Percentiles rank a stretch among this genome's conserved stretches.
Conservation (phyloP, 2,113 vertebrate genomes). For the Xiphias gladius region DNA sequence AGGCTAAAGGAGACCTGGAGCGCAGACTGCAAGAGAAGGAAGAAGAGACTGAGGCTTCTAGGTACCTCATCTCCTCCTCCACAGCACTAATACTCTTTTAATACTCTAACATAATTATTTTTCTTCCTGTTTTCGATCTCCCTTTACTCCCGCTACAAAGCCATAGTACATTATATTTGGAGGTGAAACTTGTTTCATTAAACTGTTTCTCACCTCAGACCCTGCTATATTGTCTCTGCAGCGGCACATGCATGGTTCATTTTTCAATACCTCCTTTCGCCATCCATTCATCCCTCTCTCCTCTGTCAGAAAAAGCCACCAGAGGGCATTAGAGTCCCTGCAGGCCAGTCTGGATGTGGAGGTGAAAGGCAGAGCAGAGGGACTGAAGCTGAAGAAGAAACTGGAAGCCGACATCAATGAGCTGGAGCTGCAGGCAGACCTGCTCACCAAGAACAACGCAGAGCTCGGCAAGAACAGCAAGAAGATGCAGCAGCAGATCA, state of each 20-base stretch:
- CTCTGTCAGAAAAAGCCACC: slow-evolving; percentile 82
- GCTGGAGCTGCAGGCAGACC: slow-evolving; percentile 84
- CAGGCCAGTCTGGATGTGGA: slow-evolving; percentile 86
- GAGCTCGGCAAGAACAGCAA: slow-evolving; percentile 84
- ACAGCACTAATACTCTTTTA: slow-evolving; percentile 4
- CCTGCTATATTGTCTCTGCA: background rate
- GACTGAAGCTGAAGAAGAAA: slow-evolving; percentile 84
- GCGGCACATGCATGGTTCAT: background rate
- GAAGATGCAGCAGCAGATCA: slow-evolving; percentile 86
- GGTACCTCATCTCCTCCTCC: slow-evolving; percentile 66
- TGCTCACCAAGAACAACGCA: slow-evolving; percentile 81
- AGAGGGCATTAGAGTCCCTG: slow-evolving; percentile 84
- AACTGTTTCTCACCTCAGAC: background rate
- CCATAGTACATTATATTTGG: background rate
- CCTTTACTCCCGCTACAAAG: slow-evolving; percentile 21
- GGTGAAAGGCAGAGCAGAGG: slow-evolving; percentile 81
- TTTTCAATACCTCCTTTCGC: background rate
- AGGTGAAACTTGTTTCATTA: slow-evolving; percentile 48
- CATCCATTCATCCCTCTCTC: background rate
- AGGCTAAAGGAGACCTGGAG: slow-evolving; percentile 85
- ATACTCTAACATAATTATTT: background rate
- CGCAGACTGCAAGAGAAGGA: slow-evolving; percentile 87
- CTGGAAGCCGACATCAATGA: slow-evolving; percentile 81
- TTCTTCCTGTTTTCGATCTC: slow-evolving; percentile 33
- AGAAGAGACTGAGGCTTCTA: slow-evolving; percentile 83